These are phyloP conservation scores for Halichondria panicea DNA, from an alignment of 37 sponge, comb jelly and placozoan genomes.

Conservation along the genomic window DNA sequence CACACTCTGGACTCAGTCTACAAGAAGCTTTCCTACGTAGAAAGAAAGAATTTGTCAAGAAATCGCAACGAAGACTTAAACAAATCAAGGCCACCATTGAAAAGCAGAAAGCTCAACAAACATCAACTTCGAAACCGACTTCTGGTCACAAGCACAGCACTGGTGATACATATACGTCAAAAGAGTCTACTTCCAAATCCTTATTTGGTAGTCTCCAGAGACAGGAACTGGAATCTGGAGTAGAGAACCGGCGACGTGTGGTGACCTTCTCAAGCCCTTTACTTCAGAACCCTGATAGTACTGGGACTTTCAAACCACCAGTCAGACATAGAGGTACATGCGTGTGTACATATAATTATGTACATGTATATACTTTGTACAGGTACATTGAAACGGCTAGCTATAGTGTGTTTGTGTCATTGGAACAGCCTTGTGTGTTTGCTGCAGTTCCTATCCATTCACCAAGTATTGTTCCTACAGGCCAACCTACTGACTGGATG, in stretches of 20 bases:
- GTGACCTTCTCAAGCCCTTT: conserved; percentile 61
- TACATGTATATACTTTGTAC: background rate
- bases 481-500: background rate
- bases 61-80: conserved; percentile 37
- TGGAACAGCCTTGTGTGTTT: background rate
- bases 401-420: background rate
- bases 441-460: background rate
- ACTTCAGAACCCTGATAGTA: conserved; percentile 3
- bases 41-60: conserved; percentile 37
- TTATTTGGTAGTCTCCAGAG: background rate
- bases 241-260: conserved; percentile 7
- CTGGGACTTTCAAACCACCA: conserved; percentile 37
- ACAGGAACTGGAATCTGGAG: too few species aligned
- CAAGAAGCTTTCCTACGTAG: conserved; percentile 66
- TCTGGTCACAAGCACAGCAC: too few species aligned
- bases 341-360: background rate
- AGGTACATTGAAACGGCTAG: too few species aligned
- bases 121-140: too few species aligned
- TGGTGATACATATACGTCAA: too few species aligned
- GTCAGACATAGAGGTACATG: conserved; percentile 13
- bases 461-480: background rate
- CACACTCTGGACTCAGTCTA: too few species aligned
- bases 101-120: background rate
- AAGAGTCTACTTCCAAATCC: background rate
- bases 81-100: conserved; percentile 9